Evolutionary conservation across 2,888 invertebrate species (phyloP).

Genomic region (Onthophagus sagittarius): DNA sequence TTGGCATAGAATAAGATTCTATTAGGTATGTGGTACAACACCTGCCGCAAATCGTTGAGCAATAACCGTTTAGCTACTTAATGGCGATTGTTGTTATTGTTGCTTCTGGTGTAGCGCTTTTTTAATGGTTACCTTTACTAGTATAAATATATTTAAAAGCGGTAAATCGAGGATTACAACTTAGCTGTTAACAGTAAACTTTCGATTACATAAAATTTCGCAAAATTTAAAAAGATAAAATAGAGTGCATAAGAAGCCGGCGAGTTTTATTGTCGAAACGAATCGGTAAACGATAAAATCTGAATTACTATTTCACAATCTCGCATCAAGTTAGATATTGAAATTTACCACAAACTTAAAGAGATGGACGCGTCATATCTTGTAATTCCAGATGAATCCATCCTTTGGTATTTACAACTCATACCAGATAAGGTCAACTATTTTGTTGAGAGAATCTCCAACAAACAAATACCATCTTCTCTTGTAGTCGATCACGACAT

Average conservation of each 20-base stretch:
- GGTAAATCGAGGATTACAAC: too few relatives aligned
- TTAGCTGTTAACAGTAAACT: too few relatives aligned
- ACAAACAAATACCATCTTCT: background rate
- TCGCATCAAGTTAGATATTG: too few relatives aligned
- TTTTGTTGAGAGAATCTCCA: slow-evolving; percentile 5
- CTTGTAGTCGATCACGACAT: background rate
- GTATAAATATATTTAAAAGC: too few relatives aligned
- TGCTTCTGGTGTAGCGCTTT: background rate
- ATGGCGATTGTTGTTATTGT: too few relatives aligned
- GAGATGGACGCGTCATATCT: background rate
- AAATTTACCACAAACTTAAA: too few relatives aligned
- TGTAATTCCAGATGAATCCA: slow-evolving; percentile 1
- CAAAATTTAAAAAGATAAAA: too few relatives aligned
- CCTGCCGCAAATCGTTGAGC: background rate
- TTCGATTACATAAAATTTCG: too few relatives aligned
- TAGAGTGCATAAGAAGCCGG: too few relatives aligned
- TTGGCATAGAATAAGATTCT: background rate
- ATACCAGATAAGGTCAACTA: slow-evolving; percentile 9
- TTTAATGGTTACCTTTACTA: background rate
- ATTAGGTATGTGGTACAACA: background rate
- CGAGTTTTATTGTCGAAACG: too few relatives aligned
- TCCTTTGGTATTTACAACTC: slow-evolving; percentile 4
- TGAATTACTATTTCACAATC: background rate
- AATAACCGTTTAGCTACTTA: background rate
- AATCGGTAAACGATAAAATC: too few relatives aligned